phyloP scores from a whole-genome alignment of 1,140 invertebrate genomes.

The Pemphigus obesinymphae region DNA sequence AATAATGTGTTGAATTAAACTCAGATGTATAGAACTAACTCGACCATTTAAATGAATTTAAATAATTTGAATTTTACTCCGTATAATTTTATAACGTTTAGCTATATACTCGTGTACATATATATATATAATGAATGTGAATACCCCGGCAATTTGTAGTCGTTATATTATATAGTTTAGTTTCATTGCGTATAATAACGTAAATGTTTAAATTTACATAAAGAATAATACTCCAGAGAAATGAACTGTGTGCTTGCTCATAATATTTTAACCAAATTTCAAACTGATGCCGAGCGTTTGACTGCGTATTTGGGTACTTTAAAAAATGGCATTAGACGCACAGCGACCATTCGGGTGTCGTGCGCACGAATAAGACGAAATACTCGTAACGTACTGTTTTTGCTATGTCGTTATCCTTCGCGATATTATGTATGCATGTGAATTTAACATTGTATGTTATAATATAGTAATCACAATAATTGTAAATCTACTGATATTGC shows the following conservation, averaged over 20 bases:
- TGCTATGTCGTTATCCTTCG: no score
- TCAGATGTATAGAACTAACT: background rate
- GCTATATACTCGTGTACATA: background rate
- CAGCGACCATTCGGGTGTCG: no score
- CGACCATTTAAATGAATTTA: background rate
- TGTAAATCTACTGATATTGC: no score
- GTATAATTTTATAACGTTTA: background rate
- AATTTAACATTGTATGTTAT: no score
- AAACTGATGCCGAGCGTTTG: no score
- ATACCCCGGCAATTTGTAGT: background rate
- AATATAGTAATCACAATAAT: no score
- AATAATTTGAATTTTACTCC: background rate
- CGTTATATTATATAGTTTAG: background rate
- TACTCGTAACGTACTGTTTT: no score
- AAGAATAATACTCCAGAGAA: conserved; percentile 6
- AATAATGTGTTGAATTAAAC: background rate
- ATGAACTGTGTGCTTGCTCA: background rate
- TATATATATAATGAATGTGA: background rate
- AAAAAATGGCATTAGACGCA: no score
- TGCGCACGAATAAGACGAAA: no score
- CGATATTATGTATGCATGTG: no score
- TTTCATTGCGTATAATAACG: background rate
- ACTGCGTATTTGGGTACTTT: no score
- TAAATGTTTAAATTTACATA: conserved; percentile 13
- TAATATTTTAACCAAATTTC: conserved; percentile 4